A percentile compares a stretch with the other conserved stretches of the same genome.
These are phyloP conservation scores for Venusia cambrica DNA, from an alignment of 2,888 invertebrate genomes.

Conservation along the genomic window DNA sequence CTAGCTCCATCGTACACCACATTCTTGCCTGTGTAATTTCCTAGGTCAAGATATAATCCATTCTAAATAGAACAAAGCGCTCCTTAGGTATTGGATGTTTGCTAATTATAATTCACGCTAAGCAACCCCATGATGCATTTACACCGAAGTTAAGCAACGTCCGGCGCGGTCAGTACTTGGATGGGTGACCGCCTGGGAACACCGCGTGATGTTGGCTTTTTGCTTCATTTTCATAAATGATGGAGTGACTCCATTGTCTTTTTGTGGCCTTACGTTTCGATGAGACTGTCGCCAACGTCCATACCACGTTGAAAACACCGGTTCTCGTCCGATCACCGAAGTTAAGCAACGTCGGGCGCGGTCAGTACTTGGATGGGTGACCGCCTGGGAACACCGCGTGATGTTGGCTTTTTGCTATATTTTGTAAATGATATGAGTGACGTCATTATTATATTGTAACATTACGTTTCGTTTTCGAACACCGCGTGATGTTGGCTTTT, in stretches of 20 bases:
- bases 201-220: constrained; percentile 47
- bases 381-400: constrained; percentile 59
- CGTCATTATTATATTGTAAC: not conserved
- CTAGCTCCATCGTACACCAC: too few relatives aligned
- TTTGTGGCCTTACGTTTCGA: too few relatives aligned
- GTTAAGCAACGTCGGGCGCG: constrained; percentile 69
- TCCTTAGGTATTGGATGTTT: too few relatives aligned
- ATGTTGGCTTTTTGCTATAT: constrained; percentile 44
- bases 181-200: constrained; percentile 72
- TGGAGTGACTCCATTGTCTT: too few relatives aligned
- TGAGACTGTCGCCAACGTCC: constrained; percentile 57
- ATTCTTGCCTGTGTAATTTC: too few relatives aligned
- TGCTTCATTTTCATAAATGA: too few relatives aligned
- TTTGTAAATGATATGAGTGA: not conserved
- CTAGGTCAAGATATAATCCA: too few relatives aligned
- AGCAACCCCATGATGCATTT: too few relatives aligned
- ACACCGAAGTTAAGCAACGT: too few relatives aligned
- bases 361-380: constrained; percentile 73
- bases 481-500: constrained; percentile 63
- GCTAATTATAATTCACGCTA: too few relatives aligned
- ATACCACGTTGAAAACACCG: constrained; percentile 61
- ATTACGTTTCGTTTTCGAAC: constrained; percentile 36
- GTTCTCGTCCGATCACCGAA: constrained; percentile 77
- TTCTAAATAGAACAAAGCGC: too few relatives aligned
- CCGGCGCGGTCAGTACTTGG: constrained; percentile 76